Conservation (phyloP, 2,797 vertebrate genomes). For the Acanthis flammea region DNA sequence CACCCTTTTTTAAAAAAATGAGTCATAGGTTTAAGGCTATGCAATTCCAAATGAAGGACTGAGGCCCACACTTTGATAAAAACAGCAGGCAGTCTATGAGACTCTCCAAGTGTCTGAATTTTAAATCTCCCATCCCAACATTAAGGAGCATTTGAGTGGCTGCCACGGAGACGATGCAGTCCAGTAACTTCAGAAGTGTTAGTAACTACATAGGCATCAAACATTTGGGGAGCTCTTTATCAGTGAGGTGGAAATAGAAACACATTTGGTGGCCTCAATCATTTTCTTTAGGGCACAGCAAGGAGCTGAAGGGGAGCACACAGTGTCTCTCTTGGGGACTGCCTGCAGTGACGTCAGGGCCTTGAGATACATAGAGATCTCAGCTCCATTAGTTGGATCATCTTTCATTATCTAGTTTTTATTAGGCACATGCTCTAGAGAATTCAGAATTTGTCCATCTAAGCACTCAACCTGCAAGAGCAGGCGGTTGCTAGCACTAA, state of each 20-base stretch:
- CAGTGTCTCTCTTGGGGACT: constrained; percentile 29
- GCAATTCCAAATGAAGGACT: background rate
- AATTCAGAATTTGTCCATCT: constrained; percentile 1
- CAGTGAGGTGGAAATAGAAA: constrained; percentile 72
- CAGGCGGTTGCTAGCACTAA: background rate
- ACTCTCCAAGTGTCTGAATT: background rate
- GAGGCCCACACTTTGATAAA: background rate
- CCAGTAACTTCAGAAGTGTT: constrained; percentile 68
- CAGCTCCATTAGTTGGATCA: constrained; percentile 36
- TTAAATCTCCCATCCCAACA: constrained; percentile 1
- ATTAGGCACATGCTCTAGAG: constrained; percentile 3
- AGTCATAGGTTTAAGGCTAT: background rate
- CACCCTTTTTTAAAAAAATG: background rate
- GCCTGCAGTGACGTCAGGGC: constrained; percentile 44
- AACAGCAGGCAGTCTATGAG: background rate
- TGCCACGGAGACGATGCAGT: background rate
- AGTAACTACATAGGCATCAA: constrained; percentile 64
- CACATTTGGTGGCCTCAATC: constrained; percentile 74
- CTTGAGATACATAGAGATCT: constrained; percentile 30
- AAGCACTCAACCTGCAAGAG: background rate
- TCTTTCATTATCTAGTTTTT: constrained; percentile 54
- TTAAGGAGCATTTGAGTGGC: constrained; percentile 11
- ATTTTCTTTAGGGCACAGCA: constrained; percentile 55
- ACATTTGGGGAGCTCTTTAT: constrained; percentile 64
- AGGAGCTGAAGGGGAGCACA: constrained; percentile 41